Base-by-base conservation (phyloP, 2,797 vertebrate species). In the Apogon talboti region DNA sequence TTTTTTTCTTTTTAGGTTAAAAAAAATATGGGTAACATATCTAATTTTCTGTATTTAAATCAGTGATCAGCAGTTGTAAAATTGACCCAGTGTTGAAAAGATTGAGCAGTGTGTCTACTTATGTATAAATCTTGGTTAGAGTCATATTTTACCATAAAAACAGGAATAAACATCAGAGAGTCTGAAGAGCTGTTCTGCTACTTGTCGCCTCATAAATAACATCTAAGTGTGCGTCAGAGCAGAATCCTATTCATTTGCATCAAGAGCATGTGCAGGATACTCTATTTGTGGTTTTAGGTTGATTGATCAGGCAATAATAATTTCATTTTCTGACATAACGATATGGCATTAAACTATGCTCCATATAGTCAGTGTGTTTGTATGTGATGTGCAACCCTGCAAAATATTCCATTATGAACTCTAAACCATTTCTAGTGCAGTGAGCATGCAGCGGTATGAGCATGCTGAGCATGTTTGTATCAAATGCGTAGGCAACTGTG, bases 401-500 rank as follows among this genome's bases (percentile, higher is more conserved):
- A 51, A 67, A 69, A 49, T 18, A 61, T 71, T 41, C 56, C 60
- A 79, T 84, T 72, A 73, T 43, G 47, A 59, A 57, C 59, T 41
- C 10, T 66, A 53, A 35, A 35, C 33, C 63, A 37, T 55, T 28
- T 28, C 24, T 28, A 28, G 24, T 28, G 24, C 24, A 28, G 13
- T 43, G 57, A 53, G 56, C 69, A 50, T 4, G 58, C 43, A 46
- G 58, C 13, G 56, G 51, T 45, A n/a, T 60, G 63, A 65, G 66
- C 55, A 54, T 61, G 66, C 68, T 51, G 65, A 74, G 63, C 60
- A 41, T 75, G 72, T 80, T 71, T 73, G 68, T 62, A 55, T 57
- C 59, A 78, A 63, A 74, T 48, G 60, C 10, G 24, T 28, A 70
- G 38, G 61, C 43, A 54, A 54, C 66, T 42, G 55, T 46, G 19